Evolutionary conservation across 2,888 invertebrate genomes (phyloP).

Genomic region (Diabrotica balteata): DNA sequence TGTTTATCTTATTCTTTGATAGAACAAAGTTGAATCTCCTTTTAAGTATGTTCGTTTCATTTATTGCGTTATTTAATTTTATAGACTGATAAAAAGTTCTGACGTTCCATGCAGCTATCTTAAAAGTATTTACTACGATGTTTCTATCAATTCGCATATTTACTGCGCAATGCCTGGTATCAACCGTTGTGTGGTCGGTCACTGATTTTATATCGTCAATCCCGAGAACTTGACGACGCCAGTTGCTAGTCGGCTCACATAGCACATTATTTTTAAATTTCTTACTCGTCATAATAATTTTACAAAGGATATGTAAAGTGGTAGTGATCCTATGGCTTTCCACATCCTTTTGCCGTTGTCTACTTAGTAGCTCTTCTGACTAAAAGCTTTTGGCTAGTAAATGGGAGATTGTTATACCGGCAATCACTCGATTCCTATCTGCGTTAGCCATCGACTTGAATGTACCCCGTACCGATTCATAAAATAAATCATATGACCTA

Average conservation of each 20-base stretch:
- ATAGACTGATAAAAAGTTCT: constrained; percentile 10
- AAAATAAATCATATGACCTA: no score
- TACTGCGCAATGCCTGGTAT: constrained; percentile 5
- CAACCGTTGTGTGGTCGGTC: background rate
- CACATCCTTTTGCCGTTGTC: background rate
- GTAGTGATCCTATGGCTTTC: background rate
- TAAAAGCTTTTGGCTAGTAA: no score
- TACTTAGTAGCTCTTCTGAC: background rate
- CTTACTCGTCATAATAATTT: background rate
- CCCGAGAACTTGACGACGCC: constrained; percentile 2
- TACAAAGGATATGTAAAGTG: background rate
- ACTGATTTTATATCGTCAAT: background rate
- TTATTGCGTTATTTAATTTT: constrained; percentile 9
- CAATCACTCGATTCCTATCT: no score
- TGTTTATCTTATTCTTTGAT: no score
- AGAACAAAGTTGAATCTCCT: background rate
- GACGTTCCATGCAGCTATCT: constrained; percentile 7
- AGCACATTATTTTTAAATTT: background rate
- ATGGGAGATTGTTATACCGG: no score
- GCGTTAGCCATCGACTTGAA: no score
- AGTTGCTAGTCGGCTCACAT: background rate
- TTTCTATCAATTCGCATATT: background rate
- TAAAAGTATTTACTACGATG: background rate
- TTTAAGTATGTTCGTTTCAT: constrained; percentile 1
- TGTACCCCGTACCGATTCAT: no score